Conservation (phyloP, 2,888 invertebrate genomes). For the Drosophila neutralis region DNA sequence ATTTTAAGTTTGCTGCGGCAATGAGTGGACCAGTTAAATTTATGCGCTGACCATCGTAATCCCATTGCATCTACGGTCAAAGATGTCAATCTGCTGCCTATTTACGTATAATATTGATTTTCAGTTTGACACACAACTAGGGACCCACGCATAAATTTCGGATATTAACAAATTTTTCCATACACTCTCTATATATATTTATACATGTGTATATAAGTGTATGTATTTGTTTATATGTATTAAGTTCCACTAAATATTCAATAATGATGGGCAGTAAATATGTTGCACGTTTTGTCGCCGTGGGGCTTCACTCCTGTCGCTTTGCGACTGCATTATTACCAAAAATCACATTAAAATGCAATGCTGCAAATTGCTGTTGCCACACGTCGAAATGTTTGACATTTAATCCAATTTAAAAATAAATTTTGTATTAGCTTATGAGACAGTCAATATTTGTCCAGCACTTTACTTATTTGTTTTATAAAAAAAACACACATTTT, state of each 20-base stretch:
- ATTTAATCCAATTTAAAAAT: constrained; percentile 74
- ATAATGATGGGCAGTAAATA: constrained; percentile 14
- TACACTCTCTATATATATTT: neutral
- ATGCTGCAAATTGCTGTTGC: constrained; percentile 59
- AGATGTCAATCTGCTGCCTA: constrained; percentile 68
- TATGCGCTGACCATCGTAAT: constrained; percentile 30
- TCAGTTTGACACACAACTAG: constrained; percentile 57
- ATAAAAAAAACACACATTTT: neutral
- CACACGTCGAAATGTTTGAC: constrained; percentile 72
- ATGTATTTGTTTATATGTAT: neutral
- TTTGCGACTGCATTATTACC: constrained; percentile 57
- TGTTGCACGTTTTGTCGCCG: constrained; percentile 23
- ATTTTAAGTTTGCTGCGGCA: constrained; percentile 48
- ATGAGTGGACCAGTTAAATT: constrained; percentile 50
- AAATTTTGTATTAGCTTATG: constrained; percentile 61
- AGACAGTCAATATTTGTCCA: constrained; percentile 14
- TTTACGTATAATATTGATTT: constrained; percentile 71
- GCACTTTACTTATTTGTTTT: neutral
- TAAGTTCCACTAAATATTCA: constrained; percentile 1
- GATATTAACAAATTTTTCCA: constrained; percentile 39
- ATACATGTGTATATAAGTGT: constrained; percentile 1
- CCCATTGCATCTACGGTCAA: constrained; percentile 52
- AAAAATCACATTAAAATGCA: constrained; percentile 76
- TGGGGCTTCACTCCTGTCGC: constrained; percentile 31
- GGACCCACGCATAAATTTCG: constrained; percentile 37